Evolutionary conservation across 2,888 invertebrate genomes (phyloP), one percentile per base, ranked within the genome.

Genomic region (Choristoneura rosaceana): DNA sequence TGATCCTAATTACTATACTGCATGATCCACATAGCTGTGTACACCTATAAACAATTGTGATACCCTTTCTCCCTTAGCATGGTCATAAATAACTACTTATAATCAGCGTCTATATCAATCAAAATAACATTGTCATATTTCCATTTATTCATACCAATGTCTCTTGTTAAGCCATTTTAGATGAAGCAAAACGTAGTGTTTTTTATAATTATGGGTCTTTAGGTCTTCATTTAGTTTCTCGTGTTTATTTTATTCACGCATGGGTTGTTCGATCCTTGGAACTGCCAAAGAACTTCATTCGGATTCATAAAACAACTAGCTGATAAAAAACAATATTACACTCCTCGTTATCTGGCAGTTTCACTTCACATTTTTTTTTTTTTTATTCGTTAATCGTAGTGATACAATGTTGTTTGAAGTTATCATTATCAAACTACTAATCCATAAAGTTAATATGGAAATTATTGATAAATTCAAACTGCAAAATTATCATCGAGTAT

Each of bases 1-100:
- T 93, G 92, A 87, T 90, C 91, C 91, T 92, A 92, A 92, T 92
- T 88, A 80, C 77, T 81, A 81, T 85, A 82, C 80, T 92, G 92
- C 91, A 92, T 93, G 93, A 85, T 81, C 86, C 87, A 89, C 87
- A 85, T 89, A 87, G 87, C 85, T 90, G 87, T 90, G 83, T 85
- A 86, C 88, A 83, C 82, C 86, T 81, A 79, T 81, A 77, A 79
- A 82, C 84, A 80, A 84, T 82, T 74, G 73, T 75, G 74, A 81
- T 83, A 83, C 82, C 81, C 84, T 85, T 82, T 25, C 47, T 83
- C 85, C 85, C 82, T 82, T 83, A 88, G 93, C 92, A 92, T 93
- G 92, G 82, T 87, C 82, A 70, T 70, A 55, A 58, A 68, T 69
- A 71, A 68, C 63, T 71, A 74, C 64, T 66, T 73, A 50, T 63